phyloP scores from a whole-genome alignment of 2,797 vertebrate genomes.

The Sparus aurata region DNA sequence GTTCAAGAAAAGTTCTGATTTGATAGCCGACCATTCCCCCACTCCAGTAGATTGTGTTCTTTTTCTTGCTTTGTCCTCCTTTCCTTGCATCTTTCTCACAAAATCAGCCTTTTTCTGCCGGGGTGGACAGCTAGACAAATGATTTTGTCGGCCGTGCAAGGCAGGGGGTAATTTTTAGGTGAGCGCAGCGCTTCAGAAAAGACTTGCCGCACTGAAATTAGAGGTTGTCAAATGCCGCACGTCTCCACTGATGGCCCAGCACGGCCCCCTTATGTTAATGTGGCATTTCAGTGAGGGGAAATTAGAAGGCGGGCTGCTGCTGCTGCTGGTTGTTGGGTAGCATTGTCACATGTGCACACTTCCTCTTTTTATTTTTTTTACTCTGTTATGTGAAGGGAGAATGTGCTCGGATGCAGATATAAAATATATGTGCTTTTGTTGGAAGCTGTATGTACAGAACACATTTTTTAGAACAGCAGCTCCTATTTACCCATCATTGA shows the following conservation, averaged over 20 bases:
- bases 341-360: constrained; percentile 51
- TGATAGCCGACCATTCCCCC: neutral
- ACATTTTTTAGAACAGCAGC: constrained; percentile 25
- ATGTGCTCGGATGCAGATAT: neutral
- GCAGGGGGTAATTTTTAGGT: constrained; percentile 83
- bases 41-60: neutral
- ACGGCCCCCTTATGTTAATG: constrained; percentile 86
- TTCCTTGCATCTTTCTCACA: constrained; percentile 34
- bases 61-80: constrained; percentile 13
- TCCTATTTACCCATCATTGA: constrained; percentile 20
- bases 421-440: neutral
- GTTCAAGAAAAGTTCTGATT: constrained; percentile 25
- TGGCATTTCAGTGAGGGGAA: constrained; percentile 84
- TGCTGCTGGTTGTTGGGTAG: constrained; percentile 42
- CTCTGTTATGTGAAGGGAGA: constrained; percentile 20
- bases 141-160: constrained; percentile 69
- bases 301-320: constrained; percentile 54
- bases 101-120: constrained; percentile 61
- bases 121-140: constrained; percentile 82
- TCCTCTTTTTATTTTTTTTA: constrained; percentile 30
- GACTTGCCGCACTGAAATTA: constrained; percentile 76
- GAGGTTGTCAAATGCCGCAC: constrained; percentile 82
- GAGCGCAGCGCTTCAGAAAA: constrained; percentile 74
- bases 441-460: neutral
- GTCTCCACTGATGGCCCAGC: constrained; percentile 78